Conservation (phyloP, 2,113 vertebrate species). For the Stercorarius parasiticus region DNA sequence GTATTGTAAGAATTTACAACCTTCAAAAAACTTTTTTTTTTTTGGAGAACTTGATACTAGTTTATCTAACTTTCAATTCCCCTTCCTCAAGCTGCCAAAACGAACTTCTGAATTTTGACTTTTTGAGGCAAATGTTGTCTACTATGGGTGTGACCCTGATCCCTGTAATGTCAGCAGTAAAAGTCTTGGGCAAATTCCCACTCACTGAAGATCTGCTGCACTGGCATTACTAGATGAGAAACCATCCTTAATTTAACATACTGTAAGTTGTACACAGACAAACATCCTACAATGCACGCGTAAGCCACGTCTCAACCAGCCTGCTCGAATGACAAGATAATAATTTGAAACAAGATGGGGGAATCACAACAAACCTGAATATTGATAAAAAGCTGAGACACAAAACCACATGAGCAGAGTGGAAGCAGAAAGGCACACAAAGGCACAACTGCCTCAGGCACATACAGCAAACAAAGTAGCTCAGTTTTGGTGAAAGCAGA, state of each 20-base stretch:
- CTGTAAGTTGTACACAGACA: not conserved
- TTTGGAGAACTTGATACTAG: not conserved
- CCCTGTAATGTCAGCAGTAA: not conserved
- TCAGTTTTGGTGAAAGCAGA: not conserved
- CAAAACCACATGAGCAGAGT: not conserved
- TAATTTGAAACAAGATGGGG: not conserved
- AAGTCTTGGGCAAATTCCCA: not conserved
- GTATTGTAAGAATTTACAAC: not conserved
- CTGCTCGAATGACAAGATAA: not conserved
- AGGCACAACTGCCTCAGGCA: not conserved
- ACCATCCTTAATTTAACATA: not conserved
- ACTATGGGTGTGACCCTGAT: not conserved
- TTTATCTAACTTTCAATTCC: not conserved
- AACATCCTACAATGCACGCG: fast-evolving
- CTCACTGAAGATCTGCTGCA: not conserved
- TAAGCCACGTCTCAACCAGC: not conserved
- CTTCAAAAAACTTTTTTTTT: not conserved
- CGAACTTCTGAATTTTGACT: not conserved
- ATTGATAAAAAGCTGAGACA: not conserved
- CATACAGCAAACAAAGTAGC: not conserved
- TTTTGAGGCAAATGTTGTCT: not conserved
- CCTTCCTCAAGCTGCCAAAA: not conserved
- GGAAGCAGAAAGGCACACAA: not conserved
- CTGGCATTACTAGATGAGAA: not conserved
- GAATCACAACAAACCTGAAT: not conserved